A percentile compares a stretch with the other conserved stretches of the same genome.
Conservation (phyloP, 1,140 invertebrate species). For the Caenorhabditis remanei region DNA sequence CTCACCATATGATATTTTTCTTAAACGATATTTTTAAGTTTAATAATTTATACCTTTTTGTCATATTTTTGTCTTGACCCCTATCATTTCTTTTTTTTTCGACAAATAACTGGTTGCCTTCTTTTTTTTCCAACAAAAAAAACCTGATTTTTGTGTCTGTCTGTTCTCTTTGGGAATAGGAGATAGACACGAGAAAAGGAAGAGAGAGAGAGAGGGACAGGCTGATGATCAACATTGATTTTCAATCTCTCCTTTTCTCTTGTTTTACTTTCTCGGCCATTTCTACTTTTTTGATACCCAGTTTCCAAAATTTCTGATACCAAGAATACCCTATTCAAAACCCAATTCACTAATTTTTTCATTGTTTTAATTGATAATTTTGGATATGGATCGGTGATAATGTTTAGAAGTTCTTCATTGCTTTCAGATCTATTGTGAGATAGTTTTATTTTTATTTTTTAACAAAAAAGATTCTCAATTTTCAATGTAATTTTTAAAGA, state of each 20-base stretch:
- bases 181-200: neutral
- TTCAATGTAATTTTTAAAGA: no score
- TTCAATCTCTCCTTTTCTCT: slow-evolving; percentile 19
- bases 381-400: no score
- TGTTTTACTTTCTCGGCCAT: neutral
- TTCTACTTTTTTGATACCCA: neutral
- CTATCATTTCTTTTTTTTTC: neutral
- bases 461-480: no score
- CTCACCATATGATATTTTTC: no score
- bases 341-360: no score
- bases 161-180: neutral
- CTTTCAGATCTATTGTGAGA: no score
- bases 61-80: neutral
- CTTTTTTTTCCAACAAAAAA: neutral
- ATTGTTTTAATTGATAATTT: no score
- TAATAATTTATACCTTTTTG: neutral
- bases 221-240: slow-evolving; percentile 44
- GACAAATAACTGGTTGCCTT: slow-evolving; percentile 10
- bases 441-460: no score
- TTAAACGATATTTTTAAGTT: no score
- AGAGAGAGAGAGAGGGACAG: neutral
- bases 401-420: no score
- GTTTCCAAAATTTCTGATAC: neutral
- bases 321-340: no score
- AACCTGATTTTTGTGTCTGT: neutral